Conservation (phyloP, 1,140 invertebrate species). For the Pantala flavescens region DNA sequence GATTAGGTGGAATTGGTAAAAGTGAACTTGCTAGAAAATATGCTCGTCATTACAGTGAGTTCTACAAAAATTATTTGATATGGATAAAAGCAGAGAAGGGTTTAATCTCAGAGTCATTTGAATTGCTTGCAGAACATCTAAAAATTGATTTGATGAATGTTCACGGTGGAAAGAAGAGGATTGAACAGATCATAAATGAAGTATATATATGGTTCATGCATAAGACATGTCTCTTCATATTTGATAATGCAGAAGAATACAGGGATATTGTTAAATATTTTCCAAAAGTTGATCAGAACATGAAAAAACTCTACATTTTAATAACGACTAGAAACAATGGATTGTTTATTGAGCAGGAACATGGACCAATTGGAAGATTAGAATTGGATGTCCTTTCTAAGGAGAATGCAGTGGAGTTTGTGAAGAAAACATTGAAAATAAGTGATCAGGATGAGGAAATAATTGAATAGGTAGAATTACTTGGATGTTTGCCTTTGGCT, state of each 20-base stretch:
- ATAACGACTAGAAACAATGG: constrained; percentile 23
- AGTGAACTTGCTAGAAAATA: constrained; percentile 26
- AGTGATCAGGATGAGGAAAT: constrained; percentile 20
- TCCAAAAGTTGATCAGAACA: constrained; percentile 13
- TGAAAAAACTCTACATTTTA: constrained; percentile 21
- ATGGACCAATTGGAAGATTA: constrained; percentile 15
- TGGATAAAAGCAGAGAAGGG: constrained; percentile 26
- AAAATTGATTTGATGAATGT: constrained; percentile 20
- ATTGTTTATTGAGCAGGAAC: constrained; percentile 12
- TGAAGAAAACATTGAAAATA: constrained; percentile 21
- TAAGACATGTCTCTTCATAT: constrained; percentile 24
- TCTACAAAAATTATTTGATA: constrained; percentile 24
- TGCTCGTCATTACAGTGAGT: constrained; percentile 19
- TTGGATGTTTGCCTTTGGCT: constrained; percentile 23
- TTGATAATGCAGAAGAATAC: constrained; percentile 26
- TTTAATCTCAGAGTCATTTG: constrained; percentile 23
- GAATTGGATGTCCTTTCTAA: constrained; percentile 19
- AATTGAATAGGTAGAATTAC: constrained; percentile 15
- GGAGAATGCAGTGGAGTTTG: constrained; percentile 22
- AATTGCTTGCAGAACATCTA: constrained; percentile 20
- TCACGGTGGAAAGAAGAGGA: constrained; percentile 18
- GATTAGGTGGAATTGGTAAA: constrained; percentile 26
- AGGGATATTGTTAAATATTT: constrained; percentile 23
- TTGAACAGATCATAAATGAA: constrained; percentile 21
- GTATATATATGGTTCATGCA: constrained; percentile 23